Base-by-base conservation (phyloP, 2,888 invertebrate genomes). In the Sceliomorpha sp. region DNA sequence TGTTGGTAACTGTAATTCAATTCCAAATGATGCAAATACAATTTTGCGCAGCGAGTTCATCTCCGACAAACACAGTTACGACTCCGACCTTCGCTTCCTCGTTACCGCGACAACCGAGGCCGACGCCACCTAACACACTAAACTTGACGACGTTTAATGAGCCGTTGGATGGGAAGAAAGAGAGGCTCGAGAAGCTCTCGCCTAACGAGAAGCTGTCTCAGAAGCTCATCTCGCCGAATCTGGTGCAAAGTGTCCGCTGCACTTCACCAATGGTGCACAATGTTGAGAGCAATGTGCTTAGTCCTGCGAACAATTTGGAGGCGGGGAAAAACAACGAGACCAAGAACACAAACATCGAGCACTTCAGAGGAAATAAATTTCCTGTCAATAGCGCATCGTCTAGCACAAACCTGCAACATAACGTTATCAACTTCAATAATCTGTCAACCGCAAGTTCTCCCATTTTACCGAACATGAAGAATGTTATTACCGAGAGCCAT, bases 91-190 rank as follows among this genome's bases (percentile, higher is more conserved):
- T 87, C 53, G 89, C 66, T 89, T 91, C 83, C 88, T 92, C 77
- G 88, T 91, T 86, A 51, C 85, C 87, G 2, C 80, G 89, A 45
- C 92, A 93, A 45, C 93, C 93, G 14, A 90, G 94, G 81, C 95
- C 95, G 1, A 94, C 95, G 76, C 94, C 95, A 79, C 95, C 95
- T 45, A 95, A 94, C 86, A 95, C 95, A 27, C 89, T 96, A 70
- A 95, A 94, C 89, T 91, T 96, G 78, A 91, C 92, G 81, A 86
- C 83, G 9, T 86, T 88, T 73, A 88, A 88, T 73, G 88, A 88
- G 63, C 88, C 88, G 0, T 60, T 85, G 59, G 86, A 85, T 39
- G 45, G 67, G n/a, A 81, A 77, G 37, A 85, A 80, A 50, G 81
- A 80, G 31, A 75, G 75, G 53, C 58, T 74, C 47, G 81, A 80